Conservation (phyloP, 2,888 invertebrate genomes). For the Stenchaetothrips biformis region DNA sequence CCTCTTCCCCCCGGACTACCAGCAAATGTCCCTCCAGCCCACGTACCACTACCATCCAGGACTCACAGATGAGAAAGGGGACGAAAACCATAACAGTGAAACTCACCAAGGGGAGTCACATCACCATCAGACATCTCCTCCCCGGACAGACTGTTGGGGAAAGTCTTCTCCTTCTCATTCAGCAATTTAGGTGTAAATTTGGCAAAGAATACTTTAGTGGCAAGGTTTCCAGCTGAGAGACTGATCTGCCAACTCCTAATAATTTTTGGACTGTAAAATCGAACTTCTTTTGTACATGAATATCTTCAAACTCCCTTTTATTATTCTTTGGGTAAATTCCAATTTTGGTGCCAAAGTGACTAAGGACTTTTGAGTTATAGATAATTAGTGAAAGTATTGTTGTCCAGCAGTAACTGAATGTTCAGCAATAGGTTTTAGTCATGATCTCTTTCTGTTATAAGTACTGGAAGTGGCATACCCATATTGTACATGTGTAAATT, state of each 20-base stretch:
- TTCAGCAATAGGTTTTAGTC: not conserved
- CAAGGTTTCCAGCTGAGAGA: too few relatives aligned
- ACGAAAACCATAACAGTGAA: constrained; percentile 12
- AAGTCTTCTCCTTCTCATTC: not conserved
- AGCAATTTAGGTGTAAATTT: not conserved
- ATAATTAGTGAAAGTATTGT: too few relatives aligned
- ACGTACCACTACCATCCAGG: constrained; percentile 11
- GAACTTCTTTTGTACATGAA: too few relatives aligned
- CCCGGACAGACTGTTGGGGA: not conserved
- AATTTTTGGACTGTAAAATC: too few relatives aligned
- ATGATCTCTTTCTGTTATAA: not conserved
- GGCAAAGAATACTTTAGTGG: too few relatives aligned
- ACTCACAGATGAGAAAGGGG: not conserved
- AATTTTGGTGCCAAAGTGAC: too few relatives aligned
- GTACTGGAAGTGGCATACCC: not conserved
- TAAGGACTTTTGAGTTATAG: too few relatives aligned
- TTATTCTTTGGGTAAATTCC: too few relatives aligned
- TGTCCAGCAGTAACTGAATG: too few relatives aligned
- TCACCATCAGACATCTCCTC: not conserved
- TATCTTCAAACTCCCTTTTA: too few relatives aligned
- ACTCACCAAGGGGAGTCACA: not conserved
- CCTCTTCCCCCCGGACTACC: constrained; percentile 1
- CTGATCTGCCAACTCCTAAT: too few relatives aligned
- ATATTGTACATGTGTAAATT: not conserved
- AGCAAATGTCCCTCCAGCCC: not conserved